Conservation (phyloP, 2,113 vertebrate genomes). For the Pachypanchax playfairii region DNA sequence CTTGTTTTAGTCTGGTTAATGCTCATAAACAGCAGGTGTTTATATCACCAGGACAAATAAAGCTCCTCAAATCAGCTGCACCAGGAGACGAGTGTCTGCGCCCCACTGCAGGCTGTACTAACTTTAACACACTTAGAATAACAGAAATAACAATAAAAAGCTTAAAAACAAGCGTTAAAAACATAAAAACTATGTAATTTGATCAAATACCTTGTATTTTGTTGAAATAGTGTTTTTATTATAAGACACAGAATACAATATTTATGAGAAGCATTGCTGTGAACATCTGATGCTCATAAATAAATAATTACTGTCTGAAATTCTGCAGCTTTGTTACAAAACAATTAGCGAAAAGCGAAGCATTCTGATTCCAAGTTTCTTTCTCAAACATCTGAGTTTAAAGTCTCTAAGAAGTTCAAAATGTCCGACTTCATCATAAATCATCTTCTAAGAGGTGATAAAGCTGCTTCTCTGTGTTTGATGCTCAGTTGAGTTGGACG, state of each 20-base stretch:
- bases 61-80: constrained; percentile 67
- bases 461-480: constrained; percentile 36
- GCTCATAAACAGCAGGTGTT: constrained; percentile 59
- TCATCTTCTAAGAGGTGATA: too few relatives aligned
- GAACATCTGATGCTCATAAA: constrained; percentile 56
- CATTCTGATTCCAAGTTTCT: not conserved
- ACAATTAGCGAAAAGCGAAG: not conserved
- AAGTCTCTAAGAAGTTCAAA: constrained; percentile 6
- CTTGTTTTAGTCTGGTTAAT: constrained; percentile 21
- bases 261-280: constrained; percentile 31
- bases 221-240: constrained; percentile 4
- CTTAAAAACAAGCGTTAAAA: not conserved
- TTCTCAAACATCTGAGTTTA: constrained; percentile 4
- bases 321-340: not conserved
- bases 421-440: too few relatives aligned
- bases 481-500: constrained; percentile 34
- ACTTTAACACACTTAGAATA: constrained; percentile 1
- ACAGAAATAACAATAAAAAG: not conserved
- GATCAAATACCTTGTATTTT: not conserved
- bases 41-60: constrained; percentile 80
- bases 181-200: not conserved
- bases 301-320: constrained; percentile 41
- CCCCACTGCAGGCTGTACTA: not conserved
- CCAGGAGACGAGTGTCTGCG: constrained; percentile 59
- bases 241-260: constrained; percentile 53